Percentiles rank a stretch among this genome's conserved stretches.
Conservation (phyloP, 1,140 invertebrate species). For the Tenebrio molitor region DNA sequence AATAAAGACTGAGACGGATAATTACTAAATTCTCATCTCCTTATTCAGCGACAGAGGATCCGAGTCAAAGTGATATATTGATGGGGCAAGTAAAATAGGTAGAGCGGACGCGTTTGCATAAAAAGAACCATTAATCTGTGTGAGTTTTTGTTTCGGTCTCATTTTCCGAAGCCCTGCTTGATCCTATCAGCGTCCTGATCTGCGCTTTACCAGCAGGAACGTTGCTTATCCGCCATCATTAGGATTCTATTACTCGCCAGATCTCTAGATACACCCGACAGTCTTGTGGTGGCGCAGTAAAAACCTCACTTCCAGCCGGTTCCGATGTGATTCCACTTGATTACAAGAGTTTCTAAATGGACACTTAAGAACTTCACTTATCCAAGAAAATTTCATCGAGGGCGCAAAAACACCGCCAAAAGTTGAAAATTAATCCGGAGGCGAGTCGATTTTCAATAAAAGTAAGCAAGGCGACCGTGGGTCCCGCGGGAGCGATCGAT, state of each 20-base stretch:
- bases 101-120: constrained; percentile 30
- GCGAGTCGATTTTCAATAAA: constrained; percentile 37
- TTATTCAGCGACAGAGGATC: constrained; percentile 36
- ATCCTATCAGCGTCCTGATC: constrained; percentile 19
- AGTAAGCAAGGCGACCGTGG: constrained; percentile 30
- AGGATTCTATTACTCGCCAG: constrained; percentile 37
- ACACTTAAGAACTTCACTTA: constrained; percentile 37
- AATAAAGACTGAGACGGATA: constrained; percentile 37
- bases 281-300: constrained; percentile 36
- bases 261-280: constrained; percentile 21
- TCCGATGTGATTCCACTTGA: constrained; percentile 22
- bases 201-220: constrained; percentile 20
- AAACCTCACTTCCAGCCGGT: constrained; percentile 21
- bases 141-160: constrained; percentile 32
- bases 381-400: constrained; percentile 22
- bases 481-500: constrained; percentile 13
- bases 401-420: constrained; percentile 3
- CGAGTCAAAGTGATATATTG: constrained; percentile 40
- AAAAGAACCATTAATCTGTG: constrained; percentile 38
- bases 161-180: constrained; percentile 16
- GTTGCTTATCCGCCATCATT: constrained; percentile 36
- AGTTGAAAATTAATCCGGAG: constrained; percentile 20
- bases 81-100: constrained; percentile 30
- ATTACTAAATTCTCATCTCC: constrained; percentile 39
- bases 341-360: constrained; percentile 31